Base-by-base conservation (phyloP, 2,113 vertebrate species). In the Microtus montanus region DNA sequence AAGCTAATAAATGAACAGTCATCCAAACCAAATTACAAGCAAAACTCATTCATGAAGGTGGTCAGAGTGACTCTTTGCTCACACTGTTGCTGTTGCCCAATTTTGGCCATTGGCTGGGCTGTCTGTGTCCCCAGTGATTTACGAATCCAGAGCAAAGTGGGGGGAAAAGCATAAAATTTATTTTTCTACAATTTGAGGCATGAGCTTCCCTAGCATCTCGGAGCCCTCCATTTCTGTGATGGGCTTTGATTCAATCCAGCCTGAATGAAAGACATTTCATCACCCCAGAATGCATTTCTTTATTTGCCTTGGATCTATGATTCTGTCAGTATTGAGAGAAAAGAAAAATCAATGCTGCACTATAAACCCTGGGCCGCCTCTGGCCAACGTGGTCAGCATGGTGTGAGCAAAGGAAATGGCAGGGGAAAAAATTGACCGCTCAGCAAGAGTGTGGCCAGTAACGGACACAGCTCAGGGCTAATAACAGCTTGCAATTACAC, bases 221-320 rank as follows among this genome's bases (percentile, higher is more conserved):
- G 97, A 98, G 97, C 95, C 97, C 96, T 98, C 96, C 98, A 98
- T 98, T 98, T 98, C 97, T 98, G 98, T 98, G 97, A 99, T 98
- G 98, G 98, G 98, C 99, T 99, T 98, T 99, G 99, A 99, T 99
- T 99, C 99, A 99, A 98, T 98, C 97, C 98, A 97, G 98, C 98
- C 98, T 98, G 99, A 99, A 99, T 99, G 98, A 99, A 99, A 99
- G 99, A 99, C 98, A 99, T 99, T 99, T 99, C 99, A 99, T 99
- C 98, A 98, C 98, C 99, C 99, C 98, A 99, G 99, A 99, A 99
- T 99, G 98, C 99, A 99, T 98, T 99, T 99, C 99, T 99, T 99
- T 99, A 99, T 99, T 99, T 99, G 98, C 99, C 99, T 99, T 99
- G 99, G 99, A 98, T 99, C 99, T 99, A 99, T 99, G 99, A 99